Conservation (phyloP, 2,113 vertebrate genomes). For the Brachirus orientalis region DNA sequence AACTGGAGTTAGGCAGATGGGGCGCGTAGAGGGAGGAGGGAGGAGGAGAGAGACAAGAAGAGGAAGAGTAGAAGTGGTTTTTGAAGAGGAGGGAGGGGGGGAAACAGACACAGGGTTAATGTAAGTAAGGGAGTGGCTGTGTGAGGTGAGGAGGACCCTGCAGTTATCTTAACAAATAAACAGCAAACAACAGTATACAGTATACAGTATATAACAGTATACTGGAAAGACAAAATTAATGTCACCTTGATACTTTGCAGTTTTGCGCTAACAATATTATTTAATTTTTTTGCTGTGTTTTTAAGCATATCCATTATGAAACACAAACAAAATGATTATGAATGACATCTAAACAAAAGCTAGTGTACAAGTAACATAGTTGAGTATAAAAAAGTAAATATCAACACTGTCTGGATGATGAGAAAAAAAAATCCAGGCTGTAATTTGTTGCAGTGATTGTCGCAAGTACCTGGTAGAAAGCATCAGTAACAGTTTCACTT, state of each 20-base stretch:
- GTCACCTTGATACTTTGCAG: neutral
- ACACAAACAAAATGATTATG: too few species aligned
- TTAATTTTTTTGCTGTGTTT: too few species aligned
- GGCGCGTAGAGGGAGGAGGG: slow-evolving; percentile 86
- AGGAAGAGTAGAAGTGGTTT: slow-evolving; percentile 80
- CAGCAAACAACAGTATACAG: slow-evolving; percentile 51
- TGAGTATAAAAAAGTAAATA: too few species aligned
- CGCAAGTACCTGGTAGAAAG: slow-evolving; percentile 43
- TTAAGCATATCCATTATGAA: too few species aligned
- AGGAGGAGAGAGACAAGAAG: slow-evolving; percentile 87
- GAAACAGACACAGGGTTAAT: slow-evolving; percentile 93
- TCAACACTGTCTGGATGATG: neutral
- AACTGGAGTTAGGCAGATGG: slow-evolving; percentile 96
- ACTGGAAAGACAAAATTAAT: slow-evolving; percentile 35
- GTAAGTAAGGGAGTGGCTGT: slow-evolving; percentile 81
- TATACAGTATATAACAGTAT: slow-evolving; percentile 52
- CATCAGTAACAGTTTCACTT: slow-evolving; percentile 32
- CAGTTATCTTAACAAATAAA: slow-evolving; percentile 35
- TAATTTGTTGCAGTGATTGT: slow-evolving; percentile 50
- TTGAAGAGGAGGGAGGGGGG: slow-evolving; percentile 86
- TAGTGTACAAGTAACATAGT: too few species aligned
- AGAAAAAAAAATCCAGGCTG: slow-evolving; percentile 30
- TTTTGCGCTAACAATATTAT: too few species aligned
- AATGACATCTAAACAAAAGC: too few species aligned
- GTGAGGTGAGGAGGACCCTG: slow-evolving; percentile 32